phyloP scores from a whole-genome alignment of 2,113 vertebrate genomes.

The Dryoscopus gambensis region DNA sequence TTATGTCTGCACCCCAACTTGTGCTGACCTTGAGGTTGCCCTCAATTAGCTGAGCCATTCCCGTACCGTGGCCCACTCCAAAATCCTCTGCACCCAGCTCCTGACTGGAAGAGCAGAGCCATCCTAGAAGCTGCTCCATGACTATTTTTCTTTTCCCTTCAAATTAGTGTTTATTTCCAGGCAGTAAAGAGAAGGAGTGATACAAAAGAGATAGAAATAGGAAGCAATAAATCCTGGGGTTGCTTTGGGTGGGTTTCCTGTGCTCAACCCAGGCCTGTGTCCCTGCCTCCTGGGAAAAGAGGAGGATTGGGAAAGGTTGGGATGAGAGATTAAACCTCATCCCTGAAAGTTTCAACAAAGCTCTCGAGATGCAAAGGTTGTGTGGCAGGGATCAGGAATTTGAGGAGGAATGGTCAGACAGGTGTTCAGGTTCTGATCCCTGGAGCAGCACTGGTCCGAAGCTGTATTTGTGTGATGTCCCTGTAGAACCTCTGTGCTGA shows the following conservation, averaged over 20 bases:
- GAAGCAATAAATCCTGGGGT: slow-evolving; percentile 16
- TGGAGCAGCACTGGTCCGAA: not conserved
- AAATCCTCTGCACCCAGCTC: not conserved
- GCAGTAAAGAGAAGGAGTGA: not conserved
- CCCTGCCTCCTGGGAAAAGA: not conserved
- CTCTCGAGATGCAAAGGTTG: not conserved
- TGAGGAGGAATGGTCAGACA: not conserved
- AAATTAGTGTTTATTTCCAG: slow-evolving; percentile 50
- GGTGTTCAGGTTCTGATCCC: not conserved
- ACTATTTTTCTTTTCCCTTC: slow-evolving; percentile 32
- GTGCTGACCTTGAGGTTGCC: slow-evolving; percentile 31
- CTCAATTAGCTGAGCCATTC: slow-evolving; percentile 43
- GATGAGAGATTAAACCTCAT: not conserved
- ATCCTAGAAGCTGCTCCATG: not conserved
- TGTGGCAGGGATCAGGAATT: not conserved
- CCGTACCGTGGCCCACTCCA: not conserved
- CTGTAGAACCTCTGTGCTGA: not conserved
- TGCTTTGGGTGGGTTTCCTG: not conserved
- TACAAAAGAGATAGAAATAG: slow-evolving; percentile 1
- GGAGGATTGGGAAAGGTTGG: not conserved
- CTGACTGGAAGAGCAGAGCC: not conserved
- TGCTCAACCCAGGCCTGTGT: not conserved
- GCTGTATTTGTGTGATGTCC: not conserved
- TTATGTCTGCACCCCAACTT: slow-evolving; percentile 1
- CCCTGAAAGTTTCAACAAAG: not conserved